Percentiles rank a stretch among this genome's conserved stretches.
Conservation (phyloP, 2,888 invertebrate species). For the Apodemia zela region DNA sequence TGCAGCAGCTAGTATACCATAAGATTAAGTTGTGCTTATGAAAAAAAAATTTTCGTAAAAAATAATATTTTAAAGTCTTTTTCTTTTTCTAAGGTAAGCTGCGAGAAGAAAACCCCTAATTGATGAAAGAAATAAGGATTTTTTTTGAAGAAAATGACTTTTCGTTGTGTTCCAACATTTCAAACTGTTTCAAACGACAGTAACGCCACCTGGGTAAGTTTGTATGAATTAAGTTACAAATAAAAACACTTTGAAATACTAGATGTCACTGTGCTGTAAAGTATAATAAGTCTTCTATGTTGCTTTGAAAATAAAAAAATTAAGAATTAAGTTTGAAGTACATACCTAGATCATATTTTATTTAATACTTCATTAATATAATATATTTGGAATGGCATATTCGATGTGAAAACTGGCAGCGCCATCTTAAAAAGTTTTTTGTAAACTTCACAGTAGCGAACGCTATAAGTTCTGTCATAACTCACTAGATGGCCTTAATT, state of each 20-base stretch:
- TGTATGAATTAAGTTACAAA: slow-evolving; percentile 26
- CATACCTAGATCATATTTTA: too few relatives aligned
- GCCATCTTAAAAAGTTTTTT: slow-evolving; percentile 3
- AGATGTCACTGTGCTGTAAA: slow-evolving; percentile 42
- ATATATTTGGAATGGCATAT: not conserved
- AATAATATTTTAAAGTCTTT: slow-evolving; percentile 36
- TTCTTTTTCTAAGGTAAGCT: slow-evolving; percentile 85
- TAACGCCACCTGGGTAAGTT: slow-evolving; percentile 84
- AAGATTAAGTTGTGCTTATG: too few relatives aligned
- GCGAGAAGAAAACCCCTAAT: slow-evolving; percentile 67
- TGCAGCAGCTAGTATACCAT: too few relatives aligned
- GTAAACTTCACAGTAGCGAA: not conserved
- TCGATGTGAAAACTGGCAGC: not conserved
- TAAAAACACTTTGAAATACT: slow-evolving; percentile 34
- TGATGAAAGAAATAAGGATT: slow-evolving; percentile 47
- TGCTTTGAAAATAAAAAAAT: not conserved
- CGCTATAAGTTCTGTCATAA: not conserved
- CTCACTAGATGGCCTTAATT: not conserved
- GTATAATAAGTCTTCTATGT: not conserved
- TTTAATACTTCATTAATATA: too few relatives aligned
- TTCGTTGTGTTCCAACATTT: slow-evolving; percentile 84
- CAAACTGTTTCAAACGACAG: slow-evolving; percentile 83
- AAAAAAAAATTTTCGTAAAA: not conserved
- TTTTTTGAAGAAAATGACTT: slow-evolving; percentile 78
- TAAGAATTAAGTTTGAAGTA: too few relatives aligned